Evolutionary conservation across 2,797 vertebrate species (phyloP).

Genomic region (Gouania willdenowi): DNA sequence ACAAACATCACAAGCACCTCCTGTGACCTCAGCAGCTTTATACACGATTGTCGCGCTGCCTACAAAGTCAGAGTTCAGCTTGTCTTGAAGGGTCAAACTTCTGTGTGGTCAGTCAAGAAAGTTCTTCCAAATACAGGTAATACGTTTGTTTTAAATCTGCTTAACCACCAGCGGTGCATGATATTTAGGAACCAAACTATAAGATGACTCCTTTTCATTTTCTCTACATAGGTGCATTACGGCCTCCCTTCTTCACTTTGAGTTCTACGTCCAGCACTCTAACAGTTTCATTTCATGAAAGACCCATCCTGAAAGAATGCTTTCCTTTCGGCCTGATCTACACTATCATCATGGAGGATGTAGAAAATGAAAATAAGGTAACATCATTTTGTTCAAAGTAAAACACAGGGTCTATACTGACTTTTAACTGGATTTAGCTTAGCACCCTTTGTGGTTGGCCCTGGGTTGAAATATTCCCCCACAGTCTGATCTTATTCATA

Average conservation of each 20-base stretch:
- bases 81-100: neutral
- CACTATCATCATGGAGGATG: slow-evolving; percentile 51
- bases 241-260: slow-evolving; percentile 63
- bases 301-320: slow-evolving; percentile 41
- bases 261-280: slow-evolving; percentile 51
- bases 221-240: slow-evolving; percentile 48
- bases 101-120: neutral
- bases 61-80: slow-evolving; percentile 59
- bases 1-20: neutral
- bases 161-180: neutral
- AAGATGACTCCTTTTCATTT: neutral
- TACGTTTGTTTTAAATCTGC: too few species aligned
- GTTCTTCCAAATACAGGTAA: slow-evolving; percentile 49
- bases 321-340: slow-evolving; percentile 56
- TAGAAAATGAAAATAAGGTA: slow-evolving; percentile 50
- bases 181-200: too few species aligned
- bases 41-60: fast-evolving
- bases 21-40: slow-evolving; percentile 47
- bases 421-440: too few species aligned
- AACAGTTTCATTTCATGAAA: slow-evolving; percentile 51
- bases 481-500: too few species aligned
- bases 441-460: too few species aligned
- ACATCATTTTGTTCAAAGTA: neutral
- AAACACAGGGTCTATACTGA: too few species aligned
- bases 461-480: too few species aligned